These are phyloP conservation scores for Junco hyemalis DNA, from an alignment of 2,113 vertebrate genomes.

Conservation along the genomic window DNA sequence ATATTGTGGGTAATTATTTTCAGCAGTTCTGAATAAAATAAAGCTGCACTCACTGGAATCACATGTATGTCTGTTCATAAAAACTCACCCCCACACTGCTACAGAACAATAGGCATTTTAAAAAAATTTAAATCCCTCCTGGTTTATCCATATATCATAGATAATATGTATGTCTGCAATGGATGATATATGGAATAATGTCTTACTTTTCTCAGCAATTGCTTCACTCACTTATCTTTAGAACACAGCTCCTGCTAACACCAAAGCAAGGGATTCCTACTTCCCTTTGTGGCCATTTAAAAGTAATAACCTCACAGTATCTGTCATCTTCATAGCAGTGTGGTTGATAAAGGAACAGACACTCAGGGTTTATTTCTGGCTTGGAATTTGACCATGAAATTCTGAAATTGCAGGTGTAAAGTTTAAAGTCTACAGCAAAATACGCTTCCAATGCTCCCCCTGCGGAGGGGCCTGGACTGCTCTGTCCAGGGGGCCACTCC, in stretches of 20 bases:
- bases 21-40: not conserved
- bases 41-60: not conserved
- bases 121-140: not conserved
- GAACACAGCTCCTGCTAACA: not conserved
- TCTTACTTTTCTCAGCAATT: not conserved
- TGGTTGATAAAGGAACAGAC: not conserved
- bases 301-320: not conserved
- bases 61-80: not conserved
- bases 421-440: not conserved
- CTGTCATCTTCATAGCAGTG: slow-evolving; percentile 1
- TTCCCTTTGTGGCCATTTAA: not conserved
- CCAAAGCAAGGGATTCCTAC: not conserved
- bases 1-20: slow-evolving; percentile 29
- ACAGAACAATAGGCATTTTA: not conserved
- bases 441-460: not conserved
- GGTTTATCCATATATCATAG: not conserved
- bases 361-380: not conserved
- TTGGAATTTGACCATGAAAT: not conserved
- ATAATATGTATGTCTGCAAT: not conserved
- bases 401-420: not conserved
- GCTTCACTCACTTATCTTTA: not conserved
- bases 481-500: not conserved
- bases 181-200: not conserved
- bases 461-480: not conserved
- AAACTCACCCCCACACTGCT: not conserved